These are phyloP conservation scores for Hydropotes inermis DNA, from an alignment of 2,113 vertebrate genomes.

Conservation along the genomic window DNA sequence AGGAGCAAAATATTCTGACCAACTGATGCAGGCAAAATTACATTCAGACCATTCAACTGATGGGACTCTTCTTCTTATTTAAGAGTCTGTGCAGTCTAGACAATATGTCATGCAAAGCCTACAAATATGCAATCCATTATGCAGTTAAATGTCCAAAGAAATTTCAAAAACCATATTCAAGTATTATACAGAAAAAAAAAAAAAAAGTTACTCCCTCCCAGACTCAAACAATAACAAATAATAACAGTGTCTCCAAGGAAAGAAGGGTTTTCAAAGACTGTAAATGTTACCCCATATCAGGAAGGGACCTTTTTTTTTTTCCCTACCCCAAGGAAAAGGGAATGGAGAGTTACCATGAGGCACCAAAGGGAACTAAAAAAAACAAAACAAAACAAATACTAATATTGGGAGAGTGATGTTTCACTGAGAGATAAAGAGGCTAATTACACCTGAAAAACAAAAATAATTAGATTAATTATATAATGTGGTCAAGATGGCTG, in stretches of 20 bases:
- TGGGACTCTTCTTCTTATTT: background rate
- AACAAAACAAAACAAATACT: background rate
- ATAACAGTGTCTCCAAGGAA: background rate
- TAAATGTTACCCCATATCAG: background rate
- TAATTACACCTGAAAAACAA: slow-evolving; percentile 19
- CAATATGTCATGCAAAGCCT: background rate
- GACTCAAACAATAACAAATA: slow-evolving; percentile 14
- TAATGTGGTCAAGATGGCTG: background rate
- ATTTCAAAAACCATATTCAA: background rate
- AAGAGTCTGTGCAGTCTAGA: background rate
- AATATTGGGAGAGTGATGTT: background rate
- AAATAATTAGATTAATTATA: slow-evolving; percentile 15
- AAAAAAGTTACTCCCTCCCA: background rate
- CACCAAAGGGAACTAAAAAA: background rate
- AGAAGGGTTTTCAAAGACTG: background rate
- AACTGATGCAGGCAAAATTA: background rate
- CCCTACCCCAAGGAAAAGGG: background rate
- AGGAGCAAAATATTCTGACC: background rate
- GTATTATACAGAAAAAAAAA: background rate
- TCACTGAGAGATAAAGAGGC: background rate
- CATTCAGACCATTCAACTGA: background rate
- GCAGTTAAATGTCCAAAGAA: background rate
- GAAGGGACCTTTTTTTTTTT: background rate
- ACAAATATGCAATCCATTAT: background rate
- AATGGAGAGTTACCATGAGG: background rate